Percentiles rank a stretch among this genome's conserved stretches.
These are phyloP conservation scores for Numida meleagris DNA, from an alignment of 2,113 vertebrate genomes.

Conservation along the genomic window DNA sequence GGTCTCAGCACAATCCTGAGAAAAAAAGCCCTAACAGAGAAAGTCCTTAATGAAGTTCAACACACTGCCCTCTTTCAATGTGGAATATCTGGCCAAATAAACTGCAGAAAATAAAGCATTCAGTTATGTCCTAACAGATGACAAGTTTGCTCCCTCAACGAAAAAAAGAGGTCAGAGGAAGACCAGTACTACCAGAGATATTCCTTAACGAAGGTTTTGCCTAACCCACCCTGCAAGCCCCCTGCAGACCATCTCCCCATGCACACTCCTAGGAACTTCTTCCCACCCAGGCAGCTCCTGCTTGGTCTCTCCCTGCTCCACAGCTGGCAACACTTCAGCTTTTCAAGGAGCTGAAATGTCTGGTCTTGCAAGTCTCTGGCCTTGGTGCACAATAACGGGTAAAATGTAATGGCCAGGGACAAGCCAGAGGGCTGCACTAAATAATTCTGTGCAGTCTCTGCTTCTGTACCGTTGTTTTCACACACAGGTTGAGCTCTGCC, in stretches of 20 bases:
- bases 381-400: neutral
- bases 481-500: neutral
- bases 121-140: neutral
- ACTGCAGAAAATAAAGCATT: neutral
- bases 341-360: neutral
- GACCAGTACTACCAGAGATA: neutral
- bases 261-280: neutral
- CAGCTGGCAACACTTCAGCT: neutral
- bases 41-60: neutral
- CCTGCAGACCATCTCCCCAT: fast-evolving
- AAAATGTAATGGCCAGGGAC: neutral
- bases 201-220: neutral
- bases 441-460: neutral
- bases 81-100: neutral
- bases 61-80: neutral
- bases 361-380: neutral
- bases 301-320: neutral
- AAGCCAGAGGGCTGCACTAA: fast-evolving
- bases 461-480: neutral
- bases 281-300: neutral
- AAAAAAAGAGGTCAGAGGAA: neutral
- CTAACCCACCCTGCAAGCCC: neutral
- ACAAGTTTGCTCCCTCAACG: neutral
- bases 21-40: neutral
- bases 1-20: neutral